Base-by-base conservation (phyloP, 2,888 invertebrate genomes). In the Horisme vitalbata region DNA sequence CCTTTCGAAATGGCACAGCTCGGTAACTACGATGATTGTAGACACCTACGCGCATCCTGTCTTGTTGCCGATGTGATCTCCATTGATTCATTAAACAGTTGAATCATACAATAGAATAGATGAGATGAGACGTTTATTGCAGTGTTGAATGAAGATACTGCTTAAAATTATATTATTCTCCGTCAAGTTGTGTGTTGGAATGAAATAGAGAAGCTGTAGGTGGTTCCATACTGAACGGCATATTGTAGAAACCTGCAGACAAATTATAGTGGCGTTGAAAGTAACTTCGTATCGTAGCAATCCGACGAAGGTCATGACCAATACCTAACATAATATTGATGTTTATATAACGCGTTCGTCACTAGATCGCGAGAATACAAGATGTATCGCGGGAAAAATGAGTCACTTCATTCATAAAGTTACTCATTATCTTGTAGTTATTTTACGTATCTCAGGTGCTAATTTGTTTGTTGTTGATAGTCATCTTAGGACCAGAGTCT, bases 11-110 rank as follows among this genome's bases (percentile, higher is more conserved):
- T 61, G 48, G 52, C 56, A 44, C 55, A 43, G 34, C 14, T 41
- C 20, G 32, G 15, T 36, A 28, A 20, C 31, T 31, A 52, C 39
- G 56, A 55, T 62, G 68, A 71, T 75, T 73, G 68, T 65, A 41
- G 44, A 59, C 71, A 59, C 76, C 76, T 59, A 75, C 77, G 44
- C 68, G 59, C 67, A 69, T 77, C 77, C 73, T 74, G 77, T 39
- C 52, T 36, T 36, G 39, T 41, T 20, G 23, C 48, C 52, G 55
- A 57, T 50, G 54, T 41, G 61, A 59, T 65, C 58, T 51, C 55
- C 53, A 59, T 65, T 71, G 65, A 68, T 68, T 69, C 63, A 72
- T 65, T 60, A 51, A 43, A 50, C 52, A 45, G 61, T 61, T 62
- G 57, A 61, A 59, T 59, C 61, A 61, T 49, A 51, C 39, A 45